Evolutionary conservation across 2,888 invertebrate species (phyloP), one percentile per base, ranked within the genome.

Genomic region (Callimorpha dominula): DNA sequence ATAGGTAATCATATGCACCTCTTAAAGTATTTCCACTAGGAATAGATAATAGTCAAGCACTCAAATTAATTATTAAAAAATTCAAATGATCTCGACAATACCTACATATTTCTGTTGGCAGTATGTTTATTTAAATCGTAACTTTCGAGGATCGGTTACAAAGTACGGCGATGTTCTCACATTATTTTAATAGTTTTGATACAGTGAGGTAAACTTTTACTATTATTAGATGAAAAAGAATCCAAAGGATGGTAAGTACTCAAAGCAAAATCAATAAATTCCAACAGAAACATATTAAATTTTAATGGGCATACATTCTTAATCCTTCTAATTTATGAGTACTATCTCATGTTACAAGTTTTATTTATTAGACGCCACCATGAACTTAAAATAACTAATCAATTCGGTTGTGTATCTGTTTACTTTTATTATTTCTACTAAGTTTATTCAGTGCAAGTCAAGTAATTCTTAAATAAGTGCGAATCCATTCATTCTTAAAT

Each of bases 231-330:
- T 20, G 9, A 12, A 57, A 11, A 57, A 11, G n/a, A 54, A 20
- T 54, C 3, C 20, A 57, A 57, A 57, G n/a, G 8, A 57, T 20
- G 31, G 31, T 31, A 31, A 20, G 11, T 57, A 20, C 3, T 57
- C 12, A 57, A 20, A 54, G 54, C 68, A 74, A 72, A 92, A 91
- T 91, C 90, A 92, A 93, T 93, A 92, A 93, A 93, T 91, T 85
- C 86, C 82, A 90, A 87, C 85, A 88, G 83, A 89, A 89, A 87
- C 89, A 90, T 90, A 92, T 92, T 93, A 93, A 90, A 91, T 89
- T 91, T 91, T 91, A 92, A 92, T 92, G 85, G 91, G 84, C 81
- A 88, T 88, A 87, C 88, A 89, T 89, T 89, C 87, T n/a, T n/a
- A n/a, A n/a, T n/a, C n/a, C n/a, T n/a, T n/a, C 86, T 86, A 74